A percentile compares a stretch with the other conserved stretches of the same genome.
phyloP scores from a whole-genome alignment of 2,797 vertebrate species.

The Xerus rutilus region DNA sequence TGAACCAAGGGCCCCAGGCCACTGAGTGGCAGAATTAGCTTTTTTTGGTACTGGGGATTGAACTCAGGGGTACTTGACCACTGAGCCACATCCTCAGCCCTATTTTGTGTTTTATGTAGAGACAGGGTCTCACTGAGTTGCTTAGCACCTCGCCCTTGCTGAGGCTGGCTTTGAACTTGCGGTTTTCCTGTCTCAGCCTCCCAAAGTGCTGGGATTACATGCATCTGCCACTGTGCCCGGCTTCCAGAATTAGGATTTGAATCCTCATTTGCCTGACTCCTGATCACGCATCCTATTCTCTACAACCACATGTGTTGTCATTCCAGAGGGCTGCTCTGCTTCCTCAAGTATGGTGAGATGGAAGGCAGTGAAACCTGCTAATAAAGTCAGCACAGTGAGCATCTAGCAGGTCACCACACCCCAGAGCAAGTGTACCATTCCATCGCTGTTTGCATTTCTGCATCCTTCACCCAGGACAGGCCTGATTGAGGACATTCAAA shows the following conservation, averaged over 20 bases:
- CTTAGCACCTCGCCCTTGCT: no score
- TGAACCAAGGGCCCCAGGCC: not conserved
- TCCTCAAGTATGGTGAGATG: not conserved
- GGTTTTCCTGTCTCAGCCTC: no score
- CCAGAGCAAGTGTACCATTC: not conserved
- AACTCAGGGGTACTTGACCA: no score
- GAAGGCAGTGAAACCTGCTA: not conserved
- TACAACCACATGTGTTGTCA: not conserved
- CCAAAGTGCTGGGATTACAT: no score
- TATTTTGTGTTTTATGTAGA: no score
- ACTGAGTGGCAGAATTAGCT: conserved; percentile 2
- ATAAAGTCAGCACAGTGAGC: not conserved
- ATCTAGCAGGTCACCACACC: not conserved
- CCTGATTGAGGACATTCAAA: not conserved
- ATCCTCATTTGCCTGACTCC: not conserved
- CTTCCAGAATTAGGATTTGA: conserved; percentile 27
- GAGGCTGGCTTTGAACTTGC: no score
- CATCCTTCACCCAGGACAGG: not conserved
- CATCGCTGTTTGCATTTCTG: not conserved
- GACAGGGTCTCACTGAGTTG: no score
- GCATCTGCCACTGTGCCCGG: no score
- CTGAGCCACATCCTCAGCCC: no score
- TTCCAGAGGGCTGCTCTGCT: not conserved
- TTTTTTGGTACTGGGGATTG: no score
- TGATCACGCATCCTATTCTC: conserved; percentile 1